These are phyloP conservation scores for Hypotaenidia okinawae DNA, from an alignment of 2,797 vertebrate genomes.

Conservation along the genomic window DNA sequence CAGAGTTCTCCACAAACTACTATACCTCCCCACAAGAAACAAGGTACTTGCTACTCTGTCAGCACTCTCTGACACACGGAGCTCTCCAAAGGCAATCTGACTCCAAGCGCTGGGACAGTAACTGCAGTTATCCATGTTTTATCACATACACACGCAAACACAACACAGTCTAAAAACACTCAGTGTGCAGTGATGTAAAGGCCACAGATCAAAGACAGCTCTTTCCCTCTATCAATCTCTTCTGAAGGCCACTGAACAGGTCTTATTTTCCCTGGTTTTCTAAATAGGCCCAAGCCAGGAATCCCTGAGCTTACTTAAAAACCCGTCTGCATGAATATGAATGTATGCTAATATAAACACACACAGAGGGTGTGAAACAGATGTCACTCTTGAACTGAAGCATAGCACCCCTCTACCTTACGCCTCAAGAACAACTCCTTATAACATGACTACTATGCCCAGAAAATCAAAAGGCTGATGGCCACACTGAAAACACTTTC, in stretches of 20 bases:
- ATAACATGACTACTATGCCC: background rate
- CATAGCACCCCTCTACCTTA: background rate
- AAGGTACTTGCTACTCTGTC: background rate
- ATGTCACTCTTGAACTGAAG: background rate
- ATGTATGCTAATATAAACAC: background rate
- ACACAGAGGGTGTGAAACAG: background rate
- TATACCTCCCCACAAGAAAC: background rate
- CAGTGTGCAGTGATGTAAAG: constrained; percentile 12
- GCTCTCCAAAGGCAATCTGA: background rate
- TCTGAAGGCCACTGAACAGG: constrained; percentile 11
- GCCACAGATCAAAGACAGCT: constrained; percentile 15
- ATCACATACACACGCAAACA: background rate
- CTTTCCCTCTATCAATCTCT: background rate
- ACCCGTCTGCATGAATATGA: background rate
- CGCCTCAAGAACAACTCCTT: background rate
- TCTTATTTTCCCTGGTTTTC: constrained; percentile 42
- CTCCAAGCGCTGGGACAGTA: background rate
- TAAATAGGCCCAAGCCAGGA: constrained; percentile 1
- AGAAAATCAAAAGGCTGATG: background rate
- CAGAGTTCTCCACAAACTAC: background rate
- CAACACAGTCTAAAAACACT: background rate
- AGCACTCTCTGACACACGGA: background rate
- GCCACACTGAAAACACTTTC: background rate
- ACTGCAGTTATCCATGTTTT: background rate
- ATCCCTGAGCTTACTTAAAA: background rate